A percentile compares a stretch with the other conserved stretches of the same genome.
Evolutionary conservation across 2,797 vertebrate species (phyloP).

Genomic region (Mormyrops boulengeri): DNA sequence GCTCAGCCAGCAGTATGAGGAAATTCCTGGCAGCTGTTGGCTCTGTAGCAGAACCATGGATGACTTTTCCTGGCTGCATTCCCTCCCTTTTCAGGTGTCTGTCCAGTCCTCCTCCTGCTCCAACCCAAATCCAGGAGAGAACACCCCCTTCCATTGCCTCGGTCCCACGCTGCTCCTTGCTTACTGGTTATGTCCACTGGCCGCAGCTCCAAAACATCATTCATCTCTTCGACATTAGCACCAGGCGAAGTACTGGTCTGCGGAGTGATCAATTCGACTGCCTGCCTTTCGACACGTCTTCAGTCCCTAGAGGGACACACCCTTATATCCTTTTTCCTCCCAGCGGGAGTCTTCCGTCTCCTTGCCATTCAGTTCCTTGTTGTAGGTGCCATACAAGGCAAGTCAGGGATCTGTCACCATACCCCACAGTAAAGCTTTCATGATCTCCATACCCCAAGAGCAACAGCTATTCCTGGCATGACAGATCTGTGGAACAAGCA

Average conservation of each 20-base stretch:
- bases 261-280: not conserved
- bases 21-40: not conserved
- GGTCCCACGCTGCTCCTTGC: not conserved
- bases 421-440: not conserved
- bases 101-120: not conserved
- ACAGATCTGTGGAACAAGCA: conserved; percentile 33
- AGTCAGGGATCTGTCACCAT: conserved; percentile 19
- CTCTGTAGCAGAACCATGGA: not conserved
- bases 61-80: not conserved
- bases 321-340: conserved; percentile 23
- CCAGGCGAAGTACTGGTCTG: not conserved
- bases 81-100: not conserved
- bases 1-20: not conserved
- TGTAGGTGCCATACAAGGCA: conserved; percentile 59
- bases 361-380: conserved; percentile 22
- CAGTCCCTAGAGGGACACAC: not conserved
- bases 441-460: conserved; percentile 31
- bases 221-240: not conserved
- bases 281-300: conserved; percentile 4
- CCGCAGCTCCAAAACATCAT: not conserved
- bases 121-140: not conserved
- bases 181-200: not conserved
- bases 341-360: conserved; percentile 32
- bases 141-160: not conserved
- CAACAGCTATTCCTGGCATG: conserved; percentile 55